Evolutionary conservation across 64 coral and sea anemone genomes (phyloP).

Genomic region (Montipora capricornis): DNA sequence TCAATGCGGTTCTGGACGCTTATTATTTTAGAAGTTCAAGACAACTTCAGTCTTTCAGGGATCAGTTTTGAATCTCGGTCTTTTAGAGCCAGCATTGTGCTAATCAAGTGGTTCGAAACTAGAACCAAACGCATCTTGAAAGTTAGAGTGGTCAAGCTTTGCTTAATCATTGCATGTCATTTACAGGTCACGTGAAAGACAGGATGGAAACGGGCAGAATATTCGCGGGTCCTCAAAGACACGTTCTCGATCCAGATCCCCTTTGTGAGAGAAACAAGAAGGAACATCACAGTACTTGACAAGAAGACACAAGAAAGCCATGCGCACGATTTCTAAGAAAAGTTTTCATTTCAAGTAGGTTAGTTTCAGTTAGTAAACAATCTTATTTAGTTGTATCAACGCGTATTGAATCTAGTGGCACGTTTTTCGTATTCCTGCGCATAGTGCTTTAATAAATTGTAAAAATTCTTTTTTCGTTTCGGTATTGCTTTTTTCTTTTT

Average conservation of each 20-base stretch:
- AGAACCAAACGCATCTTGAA: not conserved
- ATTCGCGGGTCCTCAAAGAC: not conserved
- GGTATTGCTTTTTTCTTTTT: too few species aligned
- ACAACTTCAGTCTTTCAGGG: too few species aligned
- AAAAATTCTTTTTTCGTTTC: not conserved
- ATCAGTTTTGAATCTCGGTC: too few species aligned
- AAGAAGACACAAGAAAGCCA: not conserved
- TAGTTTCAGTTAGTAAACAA: conserved; percentile 1
- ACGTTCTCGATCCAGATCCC: conserved; percentile 36
- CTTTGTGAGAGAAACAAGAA: not conserved
- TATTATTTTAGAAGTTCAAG: too few species aligned
- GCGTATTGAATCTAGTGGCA: not conserved
- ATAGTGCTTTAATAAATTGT: not conserved
- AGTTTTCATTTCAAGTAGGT: conserved; percentile 43
- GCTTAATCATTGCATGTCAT: conserved; percentile 1
- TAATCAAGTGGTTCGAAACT: not conserved
- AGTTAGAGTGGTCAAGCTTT: not conserved
- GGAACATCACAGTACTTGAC: not conserved
- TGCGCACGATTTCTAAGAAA: not conserved
- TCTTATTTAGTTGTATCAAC: not conserved
- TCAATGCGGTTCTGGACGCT: too few species aligned
- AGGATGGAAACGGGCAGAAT: not conserved
- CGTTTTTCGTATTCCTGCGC: not conserved
- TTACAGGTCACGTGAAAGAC: conserved; percentile 49
- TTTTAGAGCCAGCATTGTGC: too few species aligned